Evolutionary conservation across 2,113 vertebrate species (phyloP), one percentile per base, ranked within the genome.

Genomic region (Ctenodactylus gundi): DNA sequence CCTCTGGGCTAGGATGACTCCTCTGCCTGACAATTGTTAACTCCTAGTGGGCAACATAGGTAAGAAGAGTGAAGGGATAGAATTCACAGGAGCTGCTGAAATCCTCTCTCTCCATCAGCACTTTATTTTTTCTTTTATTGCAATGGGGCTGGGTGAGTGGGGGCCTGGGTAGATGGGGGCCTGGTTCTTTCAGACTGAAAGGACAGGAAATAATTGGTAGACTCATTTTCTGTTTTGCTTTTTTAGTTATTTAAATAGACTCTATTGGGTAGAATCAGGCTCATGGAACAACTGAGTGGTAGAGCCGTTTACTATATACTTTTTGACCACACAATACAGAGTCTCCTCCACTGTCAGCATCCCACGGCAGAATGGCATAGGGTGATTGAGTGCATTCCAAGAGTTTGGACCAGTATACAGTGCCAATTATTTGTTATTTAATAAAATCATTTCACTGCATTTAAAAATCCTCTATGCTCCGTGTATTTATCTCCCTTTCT

Each of bases 11-110:
- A 62, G 80, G 96, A 68, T 70, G 93, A 49, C 81, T 95, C 53
- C 78, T 49, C 70, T 88, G 81, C 62, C 95, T 96, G 94, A 96
- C 72, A 95, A 81, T 75, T 91, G 92, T 96, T 97, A 97, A 97
- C 93, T 93, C 91, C 92, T 93, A 49, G 62, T 93, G 57, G 92
- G 65, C 91, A 60, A 4, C 20, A 53, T 44, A 90, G 72, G 72
- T 92, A 90, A 78, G 90, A 85, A 91, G 91, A 94, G 72, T 27
- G n/a, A 81, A 93, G 60, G n/a, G 18, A 70, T 2, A 51, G 91
- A 31, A 94, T 87, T 94, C 29, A 17, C 44, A 94, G 73, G 65
- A 60, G 81, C 34, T 68, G 72, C n/a, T 49, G 51, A 70, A 88
- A 77, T 29, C n/a, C n/a, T n/a, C n/a, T n/a, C n/a, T n/a, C n/a